A percentile compares a stretch with the other conserved stretches of the same genome.
Evolutionary conservation across 2,113 vertebrate species (phyloP).

Genomic region (Phaethornis superciliosus): DNA sequence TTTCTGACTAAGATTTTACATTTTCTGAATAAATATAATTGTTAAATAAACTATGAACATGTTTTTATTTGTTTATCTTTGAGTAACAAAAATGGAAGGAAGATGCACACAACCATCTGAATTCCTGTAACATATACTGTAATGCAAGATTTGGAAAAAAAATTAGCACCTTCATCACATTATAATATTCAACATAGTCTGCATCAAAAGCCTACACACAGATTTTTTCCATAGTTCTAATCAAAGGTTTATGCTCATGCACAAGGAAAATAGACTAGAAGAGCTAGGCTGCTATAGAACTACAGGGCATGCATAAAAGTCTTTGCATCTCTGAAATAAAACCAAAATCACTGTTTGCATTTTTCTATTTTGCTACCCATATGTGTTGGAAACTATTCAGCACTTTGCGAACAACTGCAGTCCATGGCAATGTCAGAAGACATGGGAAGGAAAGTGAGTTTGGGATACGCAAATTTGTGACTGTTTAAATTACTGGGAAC

Average conservation of each 20-base stretch:
- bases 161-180: accelerated
- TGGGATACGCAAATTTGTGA: not conserved
- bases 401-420: not conserved
- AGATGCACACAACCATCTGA: not conserved
- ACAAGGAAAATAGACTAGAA: not conserved
- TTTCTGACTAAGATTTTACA: not conserved
- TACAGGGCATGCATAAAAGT: not conserved
- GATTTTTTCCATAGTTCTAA: accelerated
- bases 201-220: not conserved
- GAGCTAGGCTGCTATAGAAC: not conserved
- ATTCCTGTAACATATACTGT: not conserved
- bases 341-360: not conserved
- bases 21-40: not conserved
- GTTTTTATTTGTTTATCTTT: not conserved
- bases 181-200: not conserved
- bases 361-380: not conserved
- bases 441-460: not conserved
- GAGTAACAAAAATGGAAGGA: not conserved
- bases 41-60: not conserved
- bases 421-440: not conserved
- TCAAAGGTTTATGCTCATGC: not conserved
- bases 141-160: not conserved
- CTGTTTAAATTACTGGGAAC: not conserved
- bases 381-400: not conserved
- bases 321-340: not conserved